Evolutionary conservation across 2,113 vertebrate genomes (phyloP).

Genomic region (Colius striatus): DNA sequence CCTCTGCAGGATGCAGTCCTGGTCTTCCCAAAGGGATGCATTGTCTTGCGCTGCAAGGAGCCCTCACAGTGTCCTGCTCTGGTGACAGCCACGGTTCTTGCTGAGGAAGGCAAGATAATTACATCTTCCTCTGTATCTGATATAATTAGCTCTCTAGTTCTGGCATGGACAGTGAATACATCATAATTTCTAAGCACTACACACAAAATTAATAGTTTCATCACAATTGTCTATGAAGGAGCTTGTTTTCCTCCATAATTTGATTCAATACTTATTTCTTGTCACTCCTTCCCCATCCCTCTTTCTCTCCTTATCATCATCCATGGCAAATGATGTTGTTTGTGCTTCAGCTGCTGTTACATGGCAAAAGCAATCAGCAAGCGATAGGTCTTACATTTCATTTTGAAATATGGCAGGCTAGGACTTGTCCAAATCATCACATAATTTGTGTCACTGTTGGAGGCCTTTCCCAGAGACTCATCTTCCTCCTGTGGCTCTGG

Average conservation of each 20-base stretch:
- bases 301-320: not conserved
- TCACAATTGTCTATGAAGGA: not conserved
- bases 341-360: not conserved
- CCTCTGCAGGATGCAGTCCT: not conserved
- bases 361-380: slow-evolving; percentile 13
- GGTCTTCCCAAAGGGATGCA: too few species aligned
- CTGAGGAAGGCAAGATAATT: not conserved
- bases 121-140: not conserved
- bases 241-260: not conserved
- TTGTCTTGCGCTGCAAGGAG: not conserved
- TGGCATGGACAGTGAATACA: not conserved
- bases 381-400: not conserved
- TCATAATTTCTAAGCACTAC: not conserved
- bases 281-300: not conserved
- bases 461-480: not conserved
- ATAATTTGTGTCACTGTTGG: slow-evolving; percentile 14
- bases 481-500: not conserved
- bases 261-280: not conserved
- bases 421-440: slow-evolving; percentile 4
- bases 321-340: not conserved
- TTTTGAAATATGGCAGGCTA: slow-evolving; percentile 28
- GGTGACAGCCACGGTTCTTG: not conserved
- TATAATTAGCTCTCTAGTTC: not conserved
- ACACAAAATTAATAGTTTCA: not conserved
- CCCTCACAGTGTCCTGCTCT: not conserved